phyloP scores from a whole-genome alignment of 2,888 invertebrate species.

The Monochamus alternatus region DNA sequence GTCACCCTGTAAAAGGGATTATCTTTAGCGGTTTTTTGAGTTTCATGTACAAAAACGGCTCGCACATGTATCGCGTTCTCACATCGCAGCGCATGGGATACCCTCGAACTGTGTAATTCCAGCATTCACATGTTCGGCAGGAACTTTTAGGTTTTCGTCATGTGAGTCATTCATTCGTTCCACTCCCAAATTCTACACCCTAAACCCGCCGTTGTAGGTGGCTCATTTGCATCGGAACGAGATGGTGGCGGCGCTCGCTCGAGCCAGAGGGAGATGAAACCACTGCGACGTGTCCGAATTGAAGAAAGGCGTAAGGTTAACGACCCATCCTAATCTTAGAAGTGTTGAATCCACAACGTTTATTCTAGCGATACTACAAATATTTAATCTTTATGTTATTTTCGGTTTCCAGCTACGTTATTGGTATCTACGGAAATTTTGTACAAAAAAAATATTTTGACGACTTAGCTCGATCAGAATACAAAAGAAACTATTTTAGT shows the following conservation, averaged over 20 bases:
- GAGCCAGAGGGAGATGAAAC: constrained; percentile 42
- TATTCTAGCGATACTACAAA: constrained; percentile 43
- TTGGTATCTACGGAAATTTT: constrained; percentile 18
- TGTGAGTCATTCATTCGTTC: constrained; percentile 53
- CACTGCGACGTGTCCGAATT: constrained; percentile 52
- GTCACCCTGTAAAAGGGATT: too few species aligned
- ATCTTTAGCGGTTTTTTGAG: not conserved
- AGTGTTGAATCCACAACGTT: constrained; percentile 59
- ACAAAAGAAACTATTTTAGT: constrained; percentile 24
- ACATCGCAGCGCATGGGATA: constrained; percentile 30
- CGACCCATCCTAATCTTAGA: constrained; percentile 65
- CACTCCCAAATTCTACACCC: constrained; percentile 60
- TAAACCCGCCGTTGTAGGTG: constrained; percentile 53
- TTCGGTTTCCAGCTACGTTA: constrained; percentile 27
- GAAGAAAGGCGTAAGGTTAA: constrained; percentile 61
- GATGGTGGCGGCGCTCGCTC: constrained; percentile 2
- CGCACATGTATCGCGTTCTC: constrained; percentile 38
- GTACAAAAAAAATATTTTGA: constrained; percentile 30
- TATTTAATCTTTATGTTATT: constrained; percentile 43
- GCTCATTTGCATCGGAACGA: constrained; percentile 55
- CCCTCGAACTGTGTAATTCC: constrained; percentile 26
- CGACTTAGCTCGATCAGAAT: constrained; percentile 9
- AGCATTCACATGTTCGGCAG: constrained; percentile 45
- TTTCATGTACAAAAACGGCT: not conserved
- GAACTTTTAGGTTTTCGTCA: constrained; percentile 55